These are phyloP conservation scores for Andricus curvator DNA, from an alignment of 2,888 invertebrate genomes.

Conservation along the genomic window DNA sequence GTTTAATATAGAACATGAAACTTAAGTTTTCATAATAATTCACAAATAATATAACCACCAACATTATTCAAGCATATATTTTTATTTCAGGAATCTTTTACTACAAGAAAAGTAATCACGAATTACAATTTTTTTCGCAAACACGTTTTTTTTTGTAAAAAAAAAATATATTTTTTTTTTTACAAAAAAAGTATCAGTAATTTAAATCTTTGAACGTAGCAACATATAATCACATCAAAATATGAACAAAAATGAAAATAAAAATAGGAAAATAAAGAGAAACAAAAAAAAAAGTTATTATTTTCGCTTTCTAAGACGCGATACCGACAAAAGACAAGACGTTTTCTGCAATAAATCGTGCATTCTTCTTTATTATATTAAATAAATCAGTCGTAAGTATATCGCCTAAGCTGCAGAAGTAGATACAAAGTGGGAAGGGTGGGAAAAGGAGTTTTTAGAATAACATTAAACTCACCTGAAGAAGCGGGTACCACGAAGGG, in stretches of 20 bases:
- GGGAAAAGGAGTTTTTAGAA: constrained; percentile 27
- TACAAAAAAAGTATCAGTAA: neutral
- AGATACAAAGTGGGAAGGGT: neutral
- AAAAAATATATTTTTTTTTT: neutral
- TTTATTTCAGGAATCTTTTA: neutral
- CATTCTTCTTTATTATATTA: neutral
- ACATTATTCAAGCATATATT: neutral
- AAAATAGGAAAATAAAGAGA: neutral
- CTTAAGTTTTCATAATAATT: neutral
- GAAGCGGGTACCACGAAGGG: constrained; percentile 17
- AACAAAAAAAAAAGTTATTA: neutral
- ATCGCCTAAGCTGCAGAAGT: constrained; percentile 15
- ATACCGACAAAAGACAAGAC: neutral
- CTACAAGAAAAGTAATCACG: neutral
- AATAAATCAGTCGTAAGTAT: neutral
- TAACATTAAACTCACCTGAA: constrained; percentile 10
- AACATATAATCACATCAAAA: neutral
- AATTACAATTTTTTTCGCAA: neutral
- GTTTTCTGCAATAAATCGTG: neutral
- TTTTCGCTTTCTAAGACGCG: neutral
- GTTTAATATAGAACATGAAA: too few species aligned
- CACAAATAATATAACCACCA: neutral
- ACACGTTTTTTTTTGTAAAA: neutral
- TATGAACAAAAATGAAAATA: neutral
- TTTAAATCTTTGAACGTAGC: neutral